Base-by-base conservation (phyloP, 2,797 vertebrate genomes). In the Toxotes lorentzi region DNA sequence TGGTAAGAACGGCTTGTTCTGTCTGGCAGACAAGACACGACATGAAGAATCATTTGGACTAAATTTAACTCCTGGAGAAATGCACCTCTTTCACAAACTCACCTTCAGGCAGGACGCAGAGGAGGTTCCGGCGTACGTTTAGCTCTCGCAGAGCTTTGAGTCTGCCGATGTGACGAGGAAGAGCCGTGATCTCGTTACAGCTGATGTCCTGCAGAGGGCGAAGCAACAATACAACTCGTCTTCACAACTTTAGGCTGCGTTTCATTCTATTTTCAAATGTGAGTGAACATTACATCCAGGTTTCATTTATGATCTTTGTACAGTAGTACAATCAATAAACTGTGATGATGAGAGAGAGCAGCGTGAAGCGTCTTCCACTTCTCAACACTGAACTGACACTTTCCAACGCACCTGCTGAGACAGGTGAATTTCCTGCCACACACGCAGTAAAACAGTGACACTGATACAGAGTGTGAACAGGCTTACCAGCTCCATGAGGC, bases 401-500 rank as follows among this genome's bases (percentile, higher is more conserved):
- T 30, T 30, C 3, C 4, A 30, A 30, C 27, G 27, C 27, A 30
- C 27, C 27, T 30, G 27, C 27, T 30, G 27, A 30, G 27, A 30
- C 27, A 30, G 27, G 27, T 30, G 27, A 30, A 30, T 30, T 10
- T 40, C 38, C 38, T 40, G 12, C 9, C 34, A 60, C 58, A 43
- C 12, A 3, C 30, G 12, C 61, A 64, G 32, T 8, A 69, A 16
- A 16, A 16, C 57, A 54, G n/a, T 11, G 34, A 63, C 12, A 72
- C 24, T 27, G 50, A 24, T 13, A 41, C 2, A 10, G 7, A 38
- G 34, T 38, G 5, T 10, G 5, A 7, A 41, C 27, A 40, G 27
- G 27, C 90, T 86, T 94, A 98, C 98, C 96, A 99, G 95, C 93
- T 99, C 97, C 98, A 98, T 99, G 92, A 99, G 96, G 83, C 94